Percentiles rank a stretch among this genome's conserved stretches.
phyloP scores from a whole-genome alignment of 2,113 vertebrate genomes.

The Chiloscyllium plagiosum region DNA sequence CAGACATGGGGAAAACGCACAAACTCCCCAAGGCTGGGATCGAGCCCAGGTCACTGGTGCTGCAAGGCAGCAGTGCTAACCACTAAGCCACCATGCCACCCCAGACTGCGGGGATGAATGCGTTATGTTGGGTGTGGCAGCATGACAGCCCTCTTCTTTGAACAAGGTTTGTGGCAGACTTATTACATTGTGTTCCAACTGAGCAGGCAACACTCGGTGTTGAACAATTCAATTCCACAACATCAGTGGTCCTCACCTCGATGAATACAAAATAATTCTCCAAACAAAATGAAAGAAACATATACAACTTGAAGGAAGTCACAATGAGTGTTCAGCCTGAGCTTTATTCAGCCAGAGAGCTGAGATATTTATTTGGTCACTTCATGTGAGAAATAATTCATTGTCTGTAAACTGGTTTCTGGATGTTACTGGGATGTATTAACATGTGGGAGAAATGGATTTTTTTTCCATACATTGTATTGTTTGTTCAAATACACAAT shows the following conservation, averaged over 20 bases:
- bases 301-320: neutral
- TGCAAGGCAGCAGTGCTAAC: too few relatives aligned
- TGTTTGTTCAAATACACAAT: neutral
- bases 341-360: neutral
- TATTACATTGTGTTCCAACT: neutral
- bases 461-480: neutral
- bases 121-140: neutral
- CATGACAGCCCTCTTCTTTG: neutral
- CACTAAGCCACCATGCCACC: too few relatives aligned
- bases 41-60: too few relatives aligned
- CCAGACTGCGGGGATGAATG: neutral
- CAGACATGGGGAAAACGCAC: too few relatives aligned
- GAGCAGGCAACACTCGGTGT: neutral
- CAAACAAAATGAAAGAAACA: neutral
- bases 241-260: neutral
- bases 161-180: neutral
- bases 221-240: neutral
- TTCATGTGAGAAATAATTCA: neutral
- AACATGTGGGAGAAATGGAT: neutral
- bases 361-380: neutral
- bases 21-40: too few relatives aligned
- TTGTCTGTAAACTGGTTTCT: neutral
- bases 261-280: neutral
- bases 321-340: neutral
- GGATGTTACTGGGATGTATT: neutral